These are phyloP conservation scores for Nesoenas mayeri DNA, from an alignment of 2,113 vertebrate genomes.

Conservation along the genomic window DNA sequence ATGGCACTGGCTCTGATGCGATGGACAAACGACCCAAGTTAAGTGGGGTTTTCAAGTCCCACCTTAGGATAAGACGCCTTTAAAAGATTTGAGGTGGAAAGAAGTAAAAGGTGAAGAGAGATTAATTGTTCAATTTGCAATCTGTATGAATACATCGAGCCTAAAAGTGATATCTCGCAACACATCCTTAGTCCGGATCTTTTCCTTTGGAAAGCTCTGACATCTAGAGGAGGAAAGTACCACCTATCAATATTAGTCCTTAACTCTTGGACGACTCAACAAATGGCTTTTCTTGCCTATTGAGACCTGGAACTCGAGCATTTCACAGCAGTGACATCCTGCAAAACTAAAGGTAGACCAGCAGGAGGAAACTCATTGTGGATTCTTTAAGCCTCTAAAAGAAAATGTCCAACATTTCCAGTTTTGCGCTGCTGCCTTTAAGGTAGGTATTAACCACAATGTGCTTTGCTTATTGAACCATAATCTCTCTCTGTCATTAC, in stretches of 20 bases:
- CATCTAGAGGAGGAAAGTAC: not conserved
- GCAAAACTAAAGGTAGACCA: not conserved
- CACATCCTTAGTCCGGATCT: not conserved
- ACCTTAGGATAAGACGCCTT: not conserved
- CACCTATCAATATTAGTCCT: not conserved
- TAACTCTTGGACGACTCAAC: not conserved
- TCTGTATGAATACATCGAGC: not conserved
- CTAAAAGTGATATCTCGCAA: not conserved
- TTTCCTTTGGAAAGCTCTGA: slow-evolving; percentile 11
- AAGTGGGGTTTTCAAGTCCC: not conserved
- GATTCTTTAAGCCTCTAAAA: not conserved
- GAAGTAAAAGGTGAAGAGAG: not conserved
- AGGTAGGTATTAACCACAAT: not conserved
- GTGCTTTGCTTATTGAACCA: not conserved
- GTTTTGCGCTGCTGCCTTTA: not conserved
- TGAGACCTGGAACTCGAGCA: not conserved
- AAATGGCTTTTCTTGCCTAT: not conserved
- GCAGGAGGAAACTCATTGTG: not conserved
- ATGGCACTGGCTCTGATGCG: not conserved
- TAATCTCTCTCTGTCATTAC: not conserved
- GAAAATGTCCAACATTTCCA: not conserved
- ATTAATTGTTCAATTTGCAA: not conserved
- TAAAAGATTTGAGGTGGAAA: not conserved
- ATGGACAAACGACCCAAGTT: not conserved
- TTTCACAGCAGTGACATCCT: not conserved